Base-by-base conservation (phyloP, 2,113 vertebrate genomes). In the Myrmecobius fasciatus region DNA sequence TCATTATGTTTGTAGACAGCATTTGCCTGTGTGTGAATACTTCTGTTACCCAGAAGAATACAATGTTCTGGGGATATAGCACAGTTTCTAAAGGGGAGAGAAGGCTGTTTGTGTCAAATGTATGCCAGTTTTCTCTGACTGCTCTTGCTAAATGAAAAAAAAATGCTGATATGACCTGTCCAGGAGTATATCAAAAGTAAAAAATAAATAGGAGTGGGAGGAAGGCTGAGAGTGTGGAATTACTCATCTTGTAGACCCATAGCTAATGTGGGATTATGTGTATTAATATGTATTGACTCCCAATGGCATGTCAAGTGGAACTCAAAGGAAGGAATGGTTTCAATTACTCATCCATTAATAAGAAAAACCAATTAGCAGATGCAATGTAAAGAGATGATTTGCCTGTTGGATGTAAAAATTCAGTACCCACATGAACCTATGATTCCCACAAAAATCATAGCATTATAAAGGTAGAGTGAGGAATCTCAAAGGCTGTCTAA, bases 1-100 rank as follows among this genome's bases (percentile, higher is more conserved):
- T 97, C 92, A 95, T 96, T 95, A 96, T 36, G 0, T 83, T 67
- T 90, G 52, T 9, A 94, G 97, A 95, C 97, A 96, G 96, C 47
- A 3, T 95, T 83, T 53, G 94, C 94, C 95, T 89, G 49, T 10
- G 92, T 94, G 94, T 95, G 97, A 90, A 60, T 91, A 56, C 94
- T 96, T 96, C 96, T 95, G 94, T 97, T 96, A 96, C 94, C 91
- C 46, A 36, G 93, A 91, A 96, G 91, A 92, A 49, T 89, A 75
- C 47, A 83, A 92, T 54, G 94, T 92, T 89, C 92, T 14, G 0
- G 47, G 52, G 93, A 92, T 91, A 48, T 91, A 1, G 0, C 47
- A 31, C 0, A 0, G 94, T 89, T 91, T 96, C 90, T 48, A 14
- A 89, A 91, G 36, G 26, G 1, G 25, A 90, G n/a, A 92, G 88